Conservation (phyloP, 2,113 vertebrate genomes). For the Catharus bicknelli region DNA sequence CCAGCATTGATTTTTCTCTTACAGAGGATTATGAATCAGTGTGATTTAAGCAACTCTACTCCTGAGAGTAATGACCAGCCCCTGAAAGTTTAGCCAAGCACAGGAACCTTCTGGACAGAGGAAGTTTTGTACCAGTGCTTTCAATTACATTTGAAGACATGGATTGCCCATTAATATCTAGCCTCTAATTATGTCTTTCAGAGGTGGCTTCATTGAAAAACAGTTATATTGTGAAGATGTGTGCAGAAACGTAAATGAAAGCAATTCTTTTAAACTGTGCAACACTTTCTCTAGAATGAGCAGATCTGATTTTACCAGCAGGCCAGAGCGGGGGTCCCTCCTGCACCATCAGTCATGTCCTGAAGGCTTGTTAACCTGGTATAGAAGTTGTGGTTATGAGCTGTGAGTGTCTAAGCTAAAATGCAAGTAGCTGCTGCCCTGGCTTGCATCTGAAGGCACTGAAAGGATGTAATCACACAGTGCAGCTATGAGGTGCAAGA, state of each 20-base stretch:
- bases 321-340: fast-evolving
- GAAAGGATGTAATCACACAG: neutral
- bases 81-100: conserved; percentile 5
- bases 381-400: neutral
- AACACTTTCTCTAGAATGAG: neutral
- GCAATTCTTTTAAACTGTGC: neutral
- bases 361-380: neutral
- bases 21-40: neutral
- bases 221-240: neutral
- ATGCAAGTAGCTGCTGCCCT: neutral
- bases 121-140: neutral
- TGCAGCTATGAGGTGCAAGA: neutral
- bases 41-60: neutral
- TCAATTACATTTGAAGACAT: conserved; percentile 30
- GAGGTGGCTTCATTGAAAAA: neutral
- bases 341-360: neutral
- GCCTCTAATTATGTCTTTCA: conserved; percentile 42
- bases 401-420: neutral
- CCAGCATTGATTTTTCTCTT: conserved; percentile 46
- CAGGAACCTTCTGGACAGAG: conserved; percentile 3
- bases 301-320: neutral
- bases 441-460: neutral
- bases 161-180: conserved; percentile 20
- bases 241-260: neutral
- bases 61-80: neutral